Percentiles rank a stretch among this genome's conserved stretches.
phyloP scores from a whole-genome alignment of 2,888 invertebrate species.

The Scaptomyza parva region DNA sequence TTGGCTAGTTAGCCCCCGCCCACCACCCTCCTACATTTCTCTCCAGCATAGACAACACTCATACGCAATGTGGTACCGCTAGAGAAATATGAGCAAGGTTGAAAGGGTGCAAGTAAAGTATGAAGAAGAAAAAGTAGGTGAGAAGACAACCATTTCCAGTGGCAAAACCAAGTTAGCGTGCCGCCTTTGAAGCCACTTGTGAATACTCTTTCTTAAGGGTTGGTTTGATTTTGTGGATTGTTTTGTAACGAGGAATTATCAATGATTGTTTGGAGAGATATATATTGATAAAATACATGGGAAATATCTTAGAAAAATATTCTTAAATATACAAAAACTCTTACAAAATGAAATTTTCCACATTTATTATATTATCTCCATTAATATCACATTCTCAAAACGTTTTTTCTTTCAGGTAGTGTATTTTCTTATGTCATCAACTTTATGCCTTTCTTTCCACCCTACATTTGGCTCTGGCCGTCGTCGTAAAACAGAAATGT shows the following conservation, averaged over 20 bases:
- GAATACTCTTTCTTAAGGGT: conserved; percentile 23
- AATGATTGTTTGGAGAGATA: too few relatives aligned
- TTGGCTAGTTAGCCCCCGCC: not conserved
- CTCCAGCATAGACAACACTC: conserved; percentile 46
- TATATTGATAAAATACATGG: too few relatives aligned
- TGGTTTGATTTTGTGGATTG: not conserved
- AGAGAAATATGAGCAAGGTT: not conserved
- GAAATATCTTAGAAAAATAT: too few relatives aligned
- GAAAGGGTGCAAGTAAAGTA: conserved; percentile 9
- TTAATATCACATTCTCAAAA: too few relatives aligned
- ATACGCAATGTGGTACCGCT: conserved; percentile 33
- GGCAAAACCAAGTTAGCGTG: conserved; percentile 69
- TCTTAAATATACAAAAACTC: too few relatives aligned
- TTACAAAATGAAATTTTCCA: too few relatives aligned
- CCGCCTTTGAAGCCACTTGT: conserved; percentile 44
- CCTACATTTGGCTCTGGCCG: conserved; percentile 18
- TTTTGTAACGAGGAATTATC: too few relatives aligned
- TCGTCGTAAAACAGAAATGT: conserved; percentile 69
- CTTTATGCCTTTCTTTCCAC: not conserved
- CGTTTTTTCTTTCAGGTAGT: too few relatives aligned
- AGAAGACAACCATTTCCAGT: conserved; percentile 33
- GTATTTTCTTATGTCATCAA: not conserved
- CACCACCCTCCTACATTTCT: conserved; percentile 18
- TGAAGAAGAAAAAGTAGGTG: conserved; percentile 8
- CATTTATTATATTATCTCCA: too few relatives aligned